These are phyloP conservation scores for Indicator indicator DNA, from an alignment of 2,113 vertebrate genomes.

Conservation along the genomic window DNA sequence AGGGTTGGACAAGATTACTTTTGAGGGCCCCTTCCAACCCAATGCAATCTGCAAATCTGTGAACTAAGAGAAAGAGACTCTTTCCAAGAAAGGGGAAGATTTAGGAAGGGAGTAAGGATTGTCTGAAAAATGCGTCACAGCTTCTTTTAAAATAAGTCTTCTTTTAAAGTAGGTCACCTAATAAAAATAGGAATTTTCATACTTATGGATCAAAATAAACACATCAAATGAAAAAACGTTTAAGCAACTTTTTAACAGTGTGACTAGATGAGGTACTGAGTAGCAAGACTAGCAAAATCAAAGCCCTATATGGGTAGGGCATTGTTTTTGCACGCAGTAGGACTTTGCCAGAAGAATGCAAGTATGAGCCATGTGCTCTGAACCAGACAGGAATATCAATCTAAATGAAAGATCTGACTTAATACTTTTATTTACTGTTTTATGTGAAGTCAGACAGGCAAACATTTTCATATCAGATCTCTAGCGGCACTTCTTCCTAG, in stretches of 20 bases:
- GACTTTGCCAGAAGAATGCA: background rate
- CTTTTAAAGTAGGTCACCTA: background rate
- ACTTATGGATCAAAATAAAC: background rate
- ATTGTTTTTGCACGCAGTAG: background rate
- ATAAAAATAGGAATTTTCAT: conserved; percentile 2
- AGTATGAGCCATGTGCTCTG: background rate
- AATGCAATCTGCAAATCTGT: too few relatives aligned
- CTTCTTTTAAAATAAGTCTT: background rate
- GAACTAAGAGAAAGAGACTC: background rate
- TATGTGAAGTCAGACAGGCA: background rate
- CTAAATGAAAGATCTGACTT: background rate
- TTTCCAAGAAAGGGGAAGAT: background rate
- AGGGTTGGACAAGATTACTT: too few relatives aligned
- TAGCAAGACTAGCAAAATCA: background rate
- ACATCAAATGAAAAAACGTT: background rate
- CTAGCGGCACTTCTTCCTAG: background rate
- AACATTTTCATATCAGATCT: background rate
- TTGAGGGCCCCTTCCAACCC: too few relatives aligned
- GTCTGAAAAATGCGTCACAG: background rate
- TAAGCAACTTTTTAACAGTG: background rate
- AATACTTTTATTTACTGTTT: background rate
- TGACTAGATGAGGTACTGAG: background rate
- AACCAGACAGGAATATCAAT: background rate
- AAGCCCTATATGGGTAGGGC: accelerated
- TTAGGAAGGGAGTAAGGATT: background rate